Base-by-base conservation (phyloP, 2,888 invertebrate genomes). In the Trissolcus japonicus region DNA sequence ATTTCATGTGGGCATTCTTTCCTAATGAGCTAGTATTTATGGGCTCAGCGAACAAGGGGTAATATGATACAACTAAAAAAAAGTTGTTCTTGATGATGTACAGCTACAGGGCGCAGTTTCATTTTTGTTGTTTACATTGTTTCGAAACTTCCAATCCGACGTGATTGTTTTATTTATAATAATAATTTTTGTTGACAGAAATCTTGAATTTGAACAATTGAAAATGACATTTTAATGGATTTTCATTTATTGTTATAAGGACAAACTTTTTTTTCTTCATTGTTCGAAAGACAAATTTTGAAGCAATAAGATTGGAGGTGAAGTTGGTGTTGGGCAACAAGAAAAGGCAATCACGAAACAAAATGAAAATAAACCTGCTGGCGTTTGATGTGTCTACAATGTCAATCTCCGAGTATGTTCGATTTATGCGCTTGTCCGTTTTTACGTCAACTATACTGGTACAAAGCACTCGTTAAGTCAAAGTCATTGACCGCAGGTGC, bases 401-500 rank as follows among this genome's bases (percentile, higher is more conserved):
- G 65, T 80, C 71, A 65, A 78, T 74, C 78, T 80, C 78, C 72
- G 76, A 57, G 54, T 59, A 68, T 35, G 74, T 65, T 62, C 66
- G 78, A 79, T 79, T 82, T 78, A 81, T 77, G 80, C 74, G 78
- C 78, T 76, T 71, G 79, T 79, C 81, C 81, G 82, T 82, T 83
- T 80, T 79, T 78, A 72, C 59, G 65, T 63, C 67, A 72, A 80
- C 80, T 81, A 80, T 82, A 63, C 79, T 80, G 81, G 82, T 78
- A 76, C 76, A 76, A 85, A 84, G 85, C 84, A 86, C 54, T 86
- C 86, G 87, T 84, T 85, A 86, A 84, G 84, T 82, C 83, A 82
- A 82, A 81, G 86, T 88, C 88, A 82, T 86, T 84, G 88, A 88
- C 88, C 88, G 88, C 87, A 87, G 88, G 87, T 88, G 87, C 84